phyloP scores from a whole-genome alignment of 2,888 invertebrate species.

The Phortica okadai region DNA sequence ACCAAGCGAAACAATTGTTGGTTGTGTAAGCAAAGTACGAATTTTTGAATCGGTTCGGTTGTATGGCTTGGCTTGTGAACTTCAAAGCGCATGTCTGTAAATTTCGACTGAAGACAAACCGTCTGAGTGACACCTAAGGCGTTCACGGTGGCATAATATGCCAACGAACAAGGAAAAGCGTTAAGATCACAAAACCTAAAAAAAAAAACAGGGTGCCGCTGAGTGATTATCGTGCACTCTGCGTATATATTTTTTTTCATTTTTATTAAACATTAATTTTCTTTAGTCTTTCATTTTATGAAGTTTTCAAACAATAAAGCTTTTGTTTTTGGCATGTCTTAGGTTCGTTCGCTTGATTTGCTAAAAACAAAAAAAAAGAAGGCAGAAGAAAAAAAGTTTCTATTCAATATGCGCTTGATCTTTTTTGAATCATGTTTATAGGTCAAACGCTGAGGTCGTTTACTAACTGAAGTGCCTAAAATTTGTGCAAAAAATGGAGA shows the following conservation, averaged over 20 bases:
- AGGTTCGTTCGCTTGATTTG: background rate
- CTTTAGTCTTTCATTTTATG: slow-evolving; percentile 1
- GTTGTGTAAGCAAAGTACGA: background rate
- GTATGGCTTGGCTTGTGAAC: background rate
- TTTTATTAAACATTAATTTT: background rate
- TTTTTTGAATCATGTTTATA: slow-evolving; percentile 10
- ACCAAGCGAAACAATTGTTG: slow-evolving; percentile 40
- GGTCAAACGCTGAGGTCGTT: slow-evolving; percentile 6
- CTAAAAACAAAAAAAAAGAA: background rate
- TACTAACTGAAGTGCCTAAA: background rate
- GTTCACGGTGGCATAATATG: background rate
- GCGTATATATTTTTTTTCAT: background rate
- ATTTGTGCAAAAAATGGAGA: background rate
- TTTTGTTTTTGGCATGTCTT: slow-evolving; percentile 1
- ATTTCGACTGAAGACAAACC: background rate
- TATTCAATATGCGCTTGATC: slow-evolving; percentile 7
- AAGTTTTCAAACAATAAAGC: background rate
- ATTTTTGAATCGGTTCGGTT: background rate
- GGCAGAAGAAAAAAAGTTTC: background rate
- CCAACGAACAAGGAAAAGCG: background rate
- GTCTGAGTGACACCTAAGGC: slow-evolving; percentile 10
- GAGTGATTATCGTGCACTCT: slow-evolving; percentile 3
- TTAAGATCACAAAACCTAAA: background rate
- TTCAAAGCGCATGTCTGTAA: background rate
- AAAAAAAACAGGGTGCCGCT: slow-evolving; percentile 19